Conservation (phyloP, 1,140 invertebrate species). For the Stratiolaelaps scimitus region DNA sequence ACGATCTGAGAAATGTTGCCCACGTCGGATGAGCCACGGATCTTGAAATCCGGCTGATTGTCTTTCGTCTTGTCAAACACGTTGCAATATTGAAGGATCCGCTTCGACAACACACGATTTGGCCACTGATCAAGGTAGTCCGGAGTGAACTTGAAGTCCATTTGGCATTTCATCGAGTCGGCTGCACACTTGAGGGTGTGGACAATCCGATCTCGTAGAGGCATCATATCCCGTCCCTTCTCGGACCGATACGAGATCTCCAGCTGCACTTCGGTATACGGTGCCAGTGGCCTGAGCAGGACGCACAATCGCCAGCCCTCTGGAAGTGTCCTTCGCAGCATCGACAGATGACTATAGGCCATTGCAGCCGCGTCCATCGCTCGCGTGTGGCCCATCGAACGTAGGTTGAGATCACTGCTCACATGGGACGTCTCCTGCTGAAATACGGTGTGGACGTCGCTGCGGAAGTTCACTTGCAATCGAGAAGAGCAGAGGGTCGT, state of each 20-base stretch:
- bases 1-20: neutral
- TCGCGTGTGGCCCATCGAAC: neutral
- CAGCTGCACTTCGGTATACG: neutral
- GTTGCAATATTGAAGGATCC: neutral
- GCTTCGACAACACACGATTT: neutral
- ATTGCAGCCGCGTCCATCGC: conserved; percentile 11
- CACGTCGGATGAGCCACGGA: neutral
- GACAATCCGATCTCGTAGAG: neutral
- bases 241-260: conserved; percentile 2
- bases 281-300: neutral
- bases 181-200: neutral
- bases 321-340: neutral
- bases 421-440: neutral
- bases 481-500: neutral
- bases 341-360: neutral
- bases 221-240: neutral
- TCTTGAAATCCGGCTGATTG: too few relatives aligned
- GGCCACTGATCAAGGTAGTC: conserved; percentile 3
- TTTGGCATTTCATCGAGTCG: neutral
- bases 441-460: neutral
- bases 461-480: neutral
- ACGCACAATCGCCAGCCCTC: neutral
- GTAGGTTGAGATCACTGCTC: neutral
- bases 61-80: neutral
- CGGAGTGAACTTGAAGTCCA: neutral